phyloP scores from a whole-genome alignment of 2,888 invertebrate genomes.

The Lydus trimaculatus region DNA sequence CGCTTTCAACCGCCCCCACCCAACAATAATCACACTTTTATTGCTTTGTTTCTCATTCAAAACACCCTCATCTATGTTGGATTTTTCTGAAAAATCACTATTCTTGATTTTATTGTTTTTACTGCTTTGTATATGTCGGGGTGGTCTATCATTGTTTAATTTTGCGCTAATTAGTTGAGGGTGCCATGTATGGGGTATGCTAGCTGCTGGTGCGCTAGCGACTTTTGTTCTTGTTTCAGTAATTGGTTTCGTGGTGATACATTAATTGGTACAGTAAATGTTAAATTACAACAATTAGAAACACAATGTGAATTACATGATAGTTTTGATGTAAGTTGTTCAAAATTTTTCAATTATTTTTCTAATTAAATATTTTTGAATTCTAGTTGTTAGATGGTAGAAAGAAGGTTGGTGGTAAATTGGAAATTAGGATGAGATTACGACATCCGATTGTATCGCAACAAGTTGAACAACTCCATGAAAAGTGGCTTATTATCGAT shows the following conservation, averaged over 20 bases:
- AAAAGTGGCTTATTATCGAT: constrained; percentile 93
- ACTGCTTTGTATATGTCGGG: background rate
- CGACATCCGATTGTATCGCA: constrained; percentile 89
- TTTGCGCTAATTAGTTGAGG: constrained; percentile 38
- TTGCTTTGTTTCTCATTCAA: background rate
- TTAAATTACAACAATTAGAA: constrained; percentile 91
- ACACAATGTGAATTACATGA: constrained; percentile 89
- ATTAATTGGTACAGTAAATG: constrained; percentile 79
- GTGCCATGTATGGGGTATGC: constrained; percentile 51
- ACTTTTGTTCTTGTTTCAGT: constrained; percentile 75
- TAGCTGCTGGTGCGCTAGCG: constrained; percentile 57
- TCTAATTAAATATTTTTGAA: constrained; percentile 3
- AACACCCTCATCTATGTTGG: constrained; percentile 4
- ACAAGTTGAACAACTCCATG: constrained; percentile 86
- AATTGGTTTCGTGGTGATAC: constrained; percentile 93
- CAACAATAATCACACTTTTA: background rate
- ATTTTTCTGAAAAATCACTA: too few species aligned
- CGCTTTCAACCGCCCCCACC: background rate
- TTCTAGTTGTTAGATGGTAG: constrained; percentile 88
- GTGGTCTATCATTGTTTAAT: constrained; percentile 19
- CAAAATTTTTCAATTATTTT: background rate
- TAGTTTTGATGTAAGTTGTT: constrained; percentile 82
- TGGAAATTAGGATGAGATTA: constrained; percentile 87
- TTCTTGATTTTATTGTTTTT: too few species aligned
- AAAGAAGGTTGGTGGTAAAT: constrained; percentile 84